A percentile compares a stretch with the other conserved stretches of the same genome.
Evolutionary conservation across 2,888 invertebrate genomes (phyloP).

Genomic region (Drosophila ustulata): DNA sequence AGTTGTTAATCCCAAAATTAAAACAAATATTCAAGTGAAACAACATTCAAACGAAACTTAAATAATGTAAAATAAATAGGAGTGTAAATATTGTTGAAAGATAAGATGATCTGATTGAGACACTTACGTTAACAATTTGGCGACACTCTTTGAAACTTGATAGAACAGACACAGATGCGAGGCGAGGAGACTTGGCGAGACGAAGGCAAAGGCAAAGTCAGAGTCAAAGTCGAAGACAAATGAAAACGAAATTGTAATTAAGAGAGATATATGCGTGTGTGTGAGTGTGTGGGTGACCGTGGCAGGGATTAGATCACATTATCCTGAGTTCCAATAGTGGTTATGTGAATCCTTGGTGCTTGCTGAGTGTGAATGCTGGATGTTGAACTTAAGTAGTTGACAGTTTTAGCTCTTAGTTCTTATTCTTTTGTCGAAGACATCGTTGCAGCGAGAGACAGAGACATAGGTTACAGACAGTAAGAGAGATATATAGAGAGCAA

Average conservation of each 20-base stretch:
- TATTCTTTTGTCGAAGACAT: neutral
- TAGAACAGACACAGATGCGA: conserved; percentile 56
- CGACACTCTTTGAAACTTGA: conserved; percentile 38
- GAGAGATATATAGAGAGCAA: neutral
- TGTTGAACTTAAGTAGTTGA: conserved; percentile 14
- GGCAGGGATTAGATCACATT: neutral
- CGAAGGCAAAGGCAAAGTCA: conserved; percentile 40
- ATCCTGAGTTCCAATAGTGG: conserved; percentile 3
- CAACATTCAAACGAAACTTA: neutral
- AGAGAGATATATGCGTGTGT: conserved; percentile 9
- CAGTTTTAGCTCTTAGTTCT: conserved; percentile 5
- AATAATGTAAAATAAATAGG: neutral
- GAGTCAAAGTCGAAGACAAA: conserved; percentile 36
- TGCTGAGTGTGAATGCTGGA: conserved; percentile 14
- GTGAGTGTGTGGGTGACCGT: neutral
- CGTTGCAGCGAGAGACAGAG: conserved; percentile 3
- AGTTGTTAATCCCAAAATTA: conserved; percentile 7
- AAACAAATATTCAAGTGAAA: conserved; percentile 2
- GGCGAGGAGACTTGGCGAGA: conserved; percentile 29
- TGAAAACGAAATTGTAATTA: conserved; percentile 39
- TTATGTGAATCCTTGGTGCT: conserved; percentile 11
- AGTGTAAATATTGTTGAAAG: neutral
- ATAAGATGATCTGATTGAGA: conserved; percentile 18
- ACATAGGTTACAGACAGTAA: conserved; percentile 32
- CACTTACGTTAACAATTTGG: conserved; percentile 47